Evolutionary conservation across 2,888 invertebrate species (phyloP).

Genomic region (Anthoptus insignis): DNA sequence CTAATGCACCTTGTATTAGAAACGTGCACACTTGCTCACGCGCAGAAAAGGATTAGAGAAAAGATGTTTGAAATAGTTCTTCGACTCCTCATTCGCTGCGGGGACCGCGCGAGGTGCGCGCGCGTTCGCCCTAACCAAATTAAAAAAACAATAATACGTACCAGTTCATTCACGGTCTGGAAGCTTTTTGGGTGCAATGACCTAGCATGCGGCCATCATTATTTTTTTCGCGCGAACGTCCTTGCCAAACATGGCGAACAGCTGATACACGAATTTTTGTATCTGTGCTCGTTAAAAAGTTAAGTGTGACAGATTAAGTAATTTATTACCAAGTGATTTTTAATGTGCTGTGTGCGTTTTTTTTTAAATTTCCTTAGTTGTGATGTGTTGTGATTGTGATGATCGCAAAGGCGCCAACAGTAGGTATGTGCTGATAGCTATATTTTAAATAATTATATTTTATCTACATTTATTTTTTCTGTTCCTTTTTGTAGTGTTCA

Average conservation of each 20-base stretch:
- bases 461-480: too few relatives aligned
- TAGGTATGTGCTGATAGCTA: slow-evolving; percentile 15
- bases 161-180: slow-evolving; percentile 74
- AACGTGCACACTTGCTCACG: slow-evolving; percentile 67
- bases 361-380: slow-evolving; percentile 22
- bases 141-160: slow-evolving; percentile 58
- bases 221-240: slow-evolving; percentile 66
- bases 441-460: not conserved
- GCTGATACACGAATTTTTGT: slow-evolving; percentile 63
- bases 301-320: slow-evolving; percentile 24
- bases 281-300: slow-evolving; percentile 41
- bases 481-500: too few relatives aligned
- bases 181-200: slow-evolving; percentile 68
- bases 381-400: slow-evolving; percentile 31
- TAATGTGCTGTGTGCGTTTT: slow-evolving; percentile 29
- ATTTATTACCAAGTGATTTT: slow-evolving; percentile 10
- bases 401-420: slow-evolving; percentile 10
- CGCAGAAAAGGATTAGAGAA: slow-evolving; percentile 82
- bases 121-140: slow-evolving; percentile 60
- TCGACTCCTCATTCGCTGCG: slow-evolving; percentile 80
- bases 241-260: slow-evolving; percentile 69
- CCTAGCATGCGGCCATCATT: slow-evolving; percentile 62
- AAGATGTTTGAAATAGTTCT: slow-evolving; percentile 85
- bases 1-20: slow-evolving; percentile 61
- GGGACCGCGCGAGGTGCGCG: slow-evolving; percentile 76